Conservation (phyloP, 2,888 invertebrate species). For the Drosophila setosimentum region DNA sequence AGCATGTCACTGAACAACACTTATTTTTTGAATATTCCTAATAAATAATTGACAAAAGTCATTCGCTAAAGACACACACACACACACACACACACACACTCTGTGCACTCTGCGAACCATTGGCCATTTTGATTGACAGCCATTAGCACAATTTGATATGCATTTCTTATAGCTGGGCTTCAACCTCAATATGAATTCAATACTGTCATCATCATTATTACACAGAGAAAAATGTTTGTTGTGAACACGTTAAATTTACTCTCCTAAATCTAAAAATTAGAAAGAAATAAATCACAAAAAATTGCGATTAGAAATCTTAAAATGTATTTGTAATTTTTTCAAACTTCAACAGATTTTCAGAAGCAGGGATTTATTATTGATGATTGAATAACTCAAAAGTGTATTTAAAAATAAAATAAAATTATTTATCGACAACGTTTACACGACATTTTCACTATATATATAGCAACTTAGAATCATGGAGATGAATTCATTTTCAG, state of each 20-base stretch:
- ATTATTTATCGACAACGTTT: too few relatives aligned
- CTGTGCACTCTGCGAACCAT: not conserved
- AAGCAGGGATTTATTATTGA: too few relatives aligned
- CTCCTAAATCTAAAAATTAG: not conserved
- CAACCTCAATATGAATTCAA: not conserved
- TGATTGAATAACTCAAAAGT: too few relatives aligned
- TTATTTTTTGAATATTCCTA: conserved; percentile 46
- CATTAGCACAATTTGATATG: not conserved
- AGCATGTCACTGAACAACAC: conserved; percentile 33
- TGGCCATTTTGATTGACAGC: not conserved
- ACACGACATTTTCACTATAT: too few relatives aligned
- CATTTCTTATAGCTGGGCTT: not conserved
- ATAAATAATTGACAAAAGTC: conserved; percentile 59
- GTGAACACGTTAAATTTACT: not conserved
- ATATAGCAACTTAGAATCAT: not conserved
- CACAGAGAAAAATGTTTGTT: not conserved
- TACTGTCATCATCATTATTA: not conserved
- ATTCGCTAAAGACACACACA: not conserved
- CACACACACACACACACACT: conserved; percentile 82
- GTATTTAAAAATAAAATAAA: too few relatives aligned
- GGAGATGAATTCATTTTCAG: not conserved
- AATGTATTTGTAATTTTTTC: not conserved
- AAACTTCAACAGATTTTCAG: not conserved
- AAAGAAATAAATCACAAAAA: not conserved
- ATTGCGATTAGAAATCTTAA: not conserved